These are phyloP conservation scores for Drosophila aldrichi DNA, from an alignment of 2,888 invertebrate genomes.

Conservation along the genomic window DNA sequence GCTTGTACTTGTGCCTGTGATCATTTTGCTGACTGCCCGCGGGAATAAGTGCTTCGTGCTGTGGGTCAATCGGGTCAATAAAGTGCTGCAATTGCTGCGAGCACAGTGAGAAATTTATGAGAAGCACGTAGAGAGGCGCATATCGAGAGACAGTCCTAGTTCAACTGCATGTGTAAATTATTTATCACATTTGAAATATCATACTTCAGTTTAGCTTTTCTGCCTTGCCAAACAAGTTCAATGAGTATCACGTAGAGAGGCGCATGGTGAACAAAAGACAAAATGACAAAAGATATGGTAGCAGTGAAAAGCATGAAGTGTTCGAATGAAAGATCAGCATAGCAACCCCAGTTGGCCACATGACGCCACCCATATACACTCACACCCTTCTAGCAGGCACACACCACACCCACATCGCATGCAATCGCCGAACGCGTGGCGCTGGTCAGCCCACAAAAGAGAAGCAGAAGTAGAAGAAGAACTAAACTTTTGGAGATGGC, in stretches of 20 bases:
- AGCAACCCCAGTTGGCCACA: constrained; percentile 63
- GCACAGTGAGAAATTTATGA: constrained; percentile 54
- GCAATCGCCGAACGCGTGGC: constrained; percentile 64
- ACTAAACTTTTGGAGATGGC: constrained; percentile 44
- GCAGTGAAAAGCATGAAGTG: not conserved
- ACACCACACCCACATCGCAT: constrained; percentile 52
- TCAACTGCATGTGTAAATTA: not conserved
- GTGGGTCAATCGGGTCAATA: constrained; percentile 69
- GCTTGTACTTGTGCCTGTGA: constrained; percentile 41
- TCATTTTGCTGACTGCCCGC: constrained; percentile 51
- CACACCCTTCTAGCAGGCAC: constrained; percentile 28
- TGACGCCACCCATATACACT: constrained; percentile 41
- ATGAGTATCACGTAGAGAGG: constrained; percentile 8
- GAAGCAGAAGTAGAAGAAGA: constrained; percentile 34
- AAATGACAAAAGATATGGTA: not conserved
- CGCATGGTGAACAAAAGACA: not conserved
- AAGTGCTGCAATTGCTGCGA: constrained; percentile 57
- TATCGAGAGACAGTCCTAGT: not conserved
- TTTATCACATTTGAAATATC: not conserved
- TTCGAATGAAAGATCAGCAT: constrained; percentile 31
- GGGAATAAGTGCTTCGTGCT: constrained; percentile 47
- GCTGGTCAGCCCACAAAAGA: constrained; percentile 68
- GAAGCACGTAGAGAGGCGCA: constrained; percentile 41
- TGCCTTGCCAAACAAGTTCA: not conserved
- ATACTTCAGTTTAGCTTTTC: not conserved